These are phyloP conservation scores for Heliconius erato DNA, from an alignment of 2,888 invertebrate genomes.

Conservation along the genomic window DNA sequence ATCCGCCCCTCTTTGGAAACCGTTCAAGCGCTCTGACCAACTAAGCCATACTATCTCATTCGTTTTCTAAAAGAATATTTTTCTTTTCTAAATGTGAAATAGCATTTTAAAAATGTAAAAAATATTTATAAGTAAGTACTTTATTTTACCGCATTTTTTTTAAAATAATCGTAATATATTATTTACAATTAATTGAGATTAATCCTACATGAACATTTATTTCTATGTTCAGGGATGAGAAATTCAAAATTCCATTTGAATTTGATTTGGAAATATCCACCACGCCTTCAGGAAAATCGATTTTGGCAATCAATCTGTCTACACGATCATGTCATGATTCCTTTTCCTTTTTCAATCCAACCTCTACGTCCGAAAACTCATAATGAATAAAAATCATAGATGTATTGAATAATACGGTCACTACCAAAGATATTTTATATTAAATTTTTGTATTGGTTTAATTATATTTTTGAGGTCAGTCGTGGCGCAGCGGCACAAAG, in stretches of 20 bases:
- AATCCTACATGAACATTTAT: background rate
- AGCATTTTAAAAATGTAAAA: too few relatives aligned
- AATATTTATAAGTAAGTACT: background rate
- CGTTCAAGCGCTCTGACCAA: too few relatives aligned
- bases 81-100: too few relatives aligned
- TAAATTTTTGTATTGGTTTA: too few relatives aligned
- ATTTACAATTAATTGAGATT: too few relatives aligned
- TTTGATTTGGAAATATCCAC: background rate
- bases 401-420: background rate
- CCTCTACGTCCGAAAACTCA: background rate
- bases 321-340: slow-evolving; percentile 9
- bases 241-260: slow-evolving; percentile 2
- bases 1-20: too few relatives aligned
- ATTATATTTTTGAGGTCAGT: too few relatives aligned
- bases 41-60: too few relatives aligned
- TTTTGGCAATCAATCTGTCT: slow-evolving; percentile 13
- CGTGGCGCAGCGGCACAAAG: too few relatives aligned
- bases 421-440: too few relatives aligned
- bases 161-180: background rate
- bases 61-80: too few relatives aligned
- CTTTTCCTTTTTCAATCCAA: background rate
- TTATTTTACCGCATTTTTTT: background rate
- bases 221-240: background rate
- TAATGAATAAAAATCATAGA: background rate
- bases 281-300: background rate